Conservation (phyloP, 2,113 vertebrate genomes). For the Gallinago paraguaiae region DNA sequence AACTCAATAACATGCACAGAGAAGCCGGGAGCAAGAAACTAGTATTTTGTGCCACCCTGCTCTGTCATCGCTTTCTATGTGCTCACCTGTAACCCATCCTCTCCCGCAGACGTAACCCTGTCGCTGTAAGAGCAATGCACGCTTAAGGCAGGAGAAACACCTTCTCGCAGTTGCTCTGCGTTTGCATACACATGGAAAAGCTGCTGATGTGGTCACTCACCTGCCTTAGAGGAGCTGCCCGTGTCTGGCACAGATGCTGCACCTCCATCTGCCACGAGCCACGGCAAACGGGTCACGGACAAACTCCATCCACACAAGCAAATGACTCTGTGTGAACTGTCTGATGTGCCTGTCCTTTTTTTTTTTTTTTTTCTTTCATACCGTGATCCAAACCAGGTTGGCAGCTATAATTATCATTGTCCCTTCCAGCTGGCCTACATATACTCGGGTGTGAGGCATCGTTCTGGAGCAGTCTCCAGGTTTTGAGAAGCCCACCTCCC, state of each 20-base stretch:
- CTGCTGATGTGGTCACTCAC: background rate
- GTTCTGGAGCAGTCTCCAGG: background rate
- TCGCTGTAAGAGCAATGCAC: background rate
- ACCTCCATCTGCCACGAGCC: background rate
- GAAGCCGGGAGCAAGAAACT: background rate
- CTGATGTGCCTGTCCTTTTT: background rate
- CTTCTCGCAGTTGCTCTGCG: background rate
- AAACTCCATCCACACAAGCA: background rate
- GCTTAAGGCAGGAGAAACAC: background rate
- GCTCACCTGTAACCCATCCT: background rate
- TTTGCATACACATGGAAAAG: background rate
- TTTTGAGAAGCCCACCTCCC: background rate
- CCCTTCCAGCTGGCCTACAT: background rate
- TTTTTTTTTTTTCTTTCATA: background rate
- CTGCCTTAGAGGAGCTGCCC: background rate
- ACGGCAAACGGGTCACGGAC: accelerated
- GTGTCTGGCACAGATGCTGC: accelerated
- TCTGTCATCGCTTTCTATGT: background rate
- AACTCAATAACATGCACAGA: background rate
- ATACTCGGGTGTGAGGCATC: background rate
- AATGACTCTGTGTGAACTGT: background rate
- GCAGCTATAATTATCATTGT: background rate
- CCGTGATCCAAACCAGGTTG: background rate
- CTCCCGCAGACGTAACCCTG: background rate
- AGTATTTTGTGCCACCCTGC: background rate